Evolutionary conservation across 23 tunicate genomes (phyloP).

Genomic region (Diplosoma virens): DNA sequence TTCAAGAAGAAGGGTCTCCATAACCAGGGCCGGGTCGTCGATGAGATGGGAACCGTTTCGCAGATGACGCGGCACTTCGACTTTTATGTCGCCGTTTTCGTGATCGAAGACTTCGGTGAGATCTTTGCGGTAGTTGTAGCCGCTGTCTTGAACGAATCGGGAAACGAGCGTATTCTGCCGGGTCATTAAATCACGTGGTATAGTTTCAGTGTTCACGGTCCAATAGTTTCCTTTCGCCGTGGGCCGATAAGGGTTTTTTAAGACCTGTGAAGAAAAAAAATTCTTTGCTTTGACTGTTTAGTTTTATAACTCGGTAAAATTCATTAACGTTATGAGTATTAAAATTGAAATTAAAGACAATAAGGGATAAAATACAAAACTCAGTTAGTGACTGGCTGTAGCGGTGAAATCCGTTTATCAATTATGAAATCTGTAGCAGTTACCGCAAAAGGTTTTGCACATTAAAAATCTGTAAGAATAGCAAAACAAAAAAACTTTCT

Average conservation of each 20-base stretch:
- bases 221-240: constrained; percentile 98
- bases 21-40: constrained; percentile 77
- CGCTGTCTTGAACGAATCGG: constrained; percentile 86
- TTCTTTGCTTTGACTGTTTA: no score
- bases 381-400: no score
- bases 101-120: constrained; percentile 83
- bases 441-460: no score
- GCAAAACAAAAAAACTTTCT: no score
- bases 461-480: no score
- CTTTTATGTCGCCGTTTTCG: constrained; percentile 59
- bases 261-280: constrained; percentile 57
- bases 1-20: constrained; percentile 76
- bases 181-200: constrained; percentile 82
- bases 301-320: no score
- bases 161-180: constrained; percentile 97
- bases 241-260: constrained; percentile 88
- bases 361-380: no score
- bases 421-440: no score
- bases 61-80: constrained; percentile 63
- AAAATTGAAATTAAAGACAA: no score
- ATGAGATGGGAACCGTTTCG: constrained; percentile 44
- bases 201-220: constrained; percentile 71
- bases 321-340: no score
- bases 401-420: no score
- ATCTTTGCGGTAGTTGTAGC: constrained; percentile 80